A percentile compares a stretch with the other conserved stretches of the same genome.
Conservation (phyloP, 2,888 invertebrate genomes). For the Operophtera brumata region DNA sequence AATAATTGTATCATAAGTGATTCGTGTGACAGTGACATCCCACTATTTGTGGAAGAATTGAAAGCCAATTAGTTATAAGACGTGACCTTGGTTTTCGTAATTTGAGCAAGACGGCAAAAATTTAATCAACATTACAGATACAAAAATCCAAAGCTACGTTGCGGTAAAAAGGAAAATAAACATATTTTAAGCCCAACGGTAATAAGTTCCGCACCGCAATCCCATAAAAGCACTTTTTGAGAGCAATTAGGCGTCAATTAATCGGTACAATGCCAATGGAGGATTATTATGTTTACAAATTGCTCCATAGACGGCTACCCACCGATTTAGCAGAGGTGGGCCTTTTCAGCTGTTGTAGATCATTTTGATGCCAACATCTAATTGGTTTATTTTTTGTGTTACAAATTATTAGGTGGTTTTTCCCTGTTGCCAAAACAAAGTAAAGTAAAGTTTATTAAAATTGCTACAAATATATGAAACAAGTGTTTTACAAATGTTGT, state of each 20-base stretch:
- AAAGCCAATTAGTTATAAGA: too few species aligned
- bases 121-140: neutral
- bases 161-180: conserved; percentile 6
- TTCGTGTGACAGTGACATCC: too few species aligned
- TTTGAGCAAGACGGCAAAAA: too few species aligned
- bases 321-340: conserved; percentile 40
- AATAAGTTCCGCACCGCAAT: conserved; percentile 22
- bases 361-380: neutral
- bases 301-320: conserved; percentile 39
- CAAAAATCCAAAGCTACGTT: neutral
- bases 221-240: conserved; percentile 41
- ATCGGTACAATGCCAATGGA: conserved; percentile 42
- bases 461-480: too few species aligned
- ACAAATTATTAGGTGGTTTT: too few species aligned
- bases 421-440: too few species aligned
- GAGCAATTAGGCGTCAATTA: conserved; percentile 45
- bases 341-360: conserved; percentile 23
- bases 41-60: too few species aligned
- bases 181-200: conserved; percentile 1
- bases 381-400: too few species aligned
- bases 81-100: too few species aligned
- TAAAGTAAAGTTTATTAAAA: too few species aligned
- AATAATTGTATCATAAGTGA: too few species aligned
- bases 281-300: conserved; percentile 50
- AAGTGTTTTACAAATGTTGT: too few species aligned